Evolutionary conservation across 2,888 invertebrate genomes (phyloP), one percentile per base, ranked within the genome.

Genomic region (Agrypnus murinus): DNA sequence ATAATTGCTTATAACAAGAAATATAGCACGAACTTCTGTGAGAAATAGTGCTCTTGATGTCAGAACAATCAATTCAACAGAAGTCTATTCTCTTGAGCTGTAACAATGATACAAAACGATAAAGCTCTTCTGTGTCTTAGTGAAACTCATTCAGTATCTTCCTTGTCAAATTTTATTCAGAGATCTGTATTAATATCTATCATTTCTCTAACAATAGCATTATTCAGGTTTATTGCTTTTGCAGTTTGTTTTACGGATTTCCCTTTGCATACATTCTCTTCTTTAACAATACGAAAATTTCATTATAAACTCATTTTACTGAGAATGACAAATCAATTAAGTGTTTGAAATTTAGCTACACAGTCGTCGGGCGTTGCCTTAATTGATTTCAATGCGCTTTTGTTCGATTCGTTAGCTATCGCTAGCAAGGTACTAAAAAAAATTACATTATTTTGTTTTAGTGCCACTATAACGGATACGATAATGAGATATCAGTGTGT

Each of bases 241-340:
- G 31, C 50, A 50, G 50, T 50, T 50, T 50, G 50, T 31, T 31
- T 31, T 8, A 19, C 46, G 46, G 25, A 31, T 19, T 50, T 31
- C 50, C 12, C 7, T 25, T 5, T 25, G 25, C 25, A 25, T 25
- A 25, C 25, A 3, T 3, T 5, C 25, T 25, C 2, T 25, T 25
- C 25, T 25, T 25, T 25, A 25, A 25, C 25, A 25, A 25, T 3
- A 25, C 25, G 25, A 25, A 25, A 25, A 25, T 25, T 25, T 5
- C 25, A 25, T 25, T 25, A 25, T 25, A 25, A 59, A 45, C 43
- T 45, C 5, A 43, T n/a, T 40, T 59, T 40, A 38, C 32, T 45
- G 17, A 57, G 17, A 57, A 6, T 57, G 55, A 57, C 55, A 59
- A 25, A 59, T 36, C 55, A 40, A 58, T 58, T 38, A 40, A 19